Evolutionary conservation across 2,888 invertebrate species (phyloP).

Genomic region (Pteria penguin): DNA sequence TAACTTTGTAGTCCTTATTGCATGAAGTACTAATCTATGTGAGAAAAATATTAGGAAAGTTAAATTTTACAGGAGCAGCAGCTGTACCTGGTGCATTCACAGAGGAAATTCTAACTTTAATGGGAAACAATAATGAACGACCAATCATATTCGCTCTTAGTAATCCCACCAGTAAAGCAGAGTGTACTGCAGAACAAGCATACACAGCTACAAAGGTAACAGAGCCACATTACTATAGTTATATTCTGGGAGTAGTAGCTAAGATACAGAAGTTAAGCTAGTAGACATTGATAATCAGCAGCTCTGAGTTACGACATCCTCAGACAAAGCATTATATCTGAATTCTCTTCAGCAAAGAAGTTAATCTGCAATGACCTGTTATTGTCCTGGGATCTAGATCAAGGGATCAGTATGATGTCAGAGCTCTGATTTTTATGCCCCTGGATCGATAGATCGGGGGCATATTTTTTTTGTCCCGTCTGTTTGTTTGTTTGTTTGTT

Average conservation of each 20-base stretch:
- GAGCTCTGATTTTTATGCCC: too few relatives aligned
- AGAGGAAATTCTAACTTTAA: conserved; percentile 89
- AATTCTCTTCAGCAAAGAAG: too few relatives aligned
- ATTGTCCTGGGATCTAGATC: too few relatives aligned
- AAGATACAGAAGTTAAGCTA: background rate
- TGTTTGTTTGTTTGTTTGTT: too few relatives aligned
- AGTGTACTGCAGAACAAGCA: conserved; percentile 98
- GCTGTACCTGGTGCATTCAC: conserved; percentile 96
- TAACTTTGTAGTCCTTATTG: too few relatives aligned
- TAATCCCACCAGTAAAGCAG: conserved; percentile 98
- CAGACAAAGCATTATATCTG: too few relatives aligned
- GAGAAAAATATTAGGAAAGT: too few relatives aligned
- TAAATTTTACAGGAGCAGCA: conserved; percentile 88
- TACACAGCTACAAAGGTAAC: conserved; percentile 90
- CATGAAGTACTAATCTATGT: too few relatives aligned
- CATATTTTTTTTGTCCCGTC: too few relatives aligned
- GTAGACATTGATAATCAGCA: background rate
- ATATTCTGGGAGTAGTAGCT: background rate
- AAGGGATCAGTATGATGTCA: too few relatives aligned
- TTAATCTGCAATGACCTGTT: too few relatives aligned
- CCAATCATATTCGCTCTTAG: conserved; percentile 98
- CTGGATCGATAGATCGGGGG: too few relatives aligned
- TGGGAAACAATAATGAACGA: conserved; percentile 90
- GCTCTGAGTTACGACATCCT: background rate
- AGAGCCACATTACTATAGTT: background rate